Base-by-base conservation (phyloP, 2,888 invertebrate species). In the Metopia argyrocephala region DNA sequence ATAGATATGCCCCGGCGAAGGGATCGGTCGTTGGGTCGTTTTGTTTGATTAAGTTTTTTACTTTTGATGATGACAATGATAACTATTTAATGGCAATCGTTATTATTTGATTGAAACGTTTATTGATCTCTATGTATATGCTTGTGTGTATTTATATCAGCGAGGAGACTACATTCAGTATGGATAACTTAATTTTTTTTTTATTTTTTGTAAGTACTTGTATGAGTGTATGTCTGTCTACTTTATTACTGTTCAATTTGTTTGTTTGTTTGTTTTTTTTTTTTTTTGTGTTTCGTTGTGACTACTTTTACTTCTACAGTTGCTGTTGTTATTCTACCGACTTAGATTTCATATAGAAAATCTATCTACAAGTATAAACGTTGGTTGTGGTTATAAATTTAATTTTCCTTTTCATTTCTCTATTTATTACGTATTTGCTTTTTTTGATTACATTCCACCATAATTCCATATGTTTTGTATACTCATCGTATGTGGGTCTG, bases 221-320 rank as follows among this genome's bases (percentile, higher is more conserved):
- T 38, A 4, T 12, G 15, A 9, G 15, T 38, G 38, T 12, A 15
- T 6, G 38, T 15, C 12, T 38, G 9, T 38, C 38, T 15, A 3
- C 15, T 38, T 56, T 52, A 50, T 50, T 70, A 31, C 70, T 61
- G 70, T 20, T 38, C 18, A 59, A 31, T 69, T 28, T 28, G 38
- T 2, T 31, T 15, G 9, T 38, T 38, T 4, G 38, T 68, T 68
- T n/a, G n/a, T n/a, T n/a, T n/a, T n/a, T n/a, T n/a, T n/a, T n/a
- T n/a, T n/a, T n/a, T n/a, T n/a, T n/a, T n/a, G n/a, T n/a, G n/a
- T n/a, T n/a, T n/a, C n/a, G n/a, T n/a, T n/a, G n/a, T n/a, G 48
- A 62, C 48, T 31, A 73, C 71, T 68, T 73, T 78, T 56, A 68
- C 66, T 73, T 50, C 57, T 25, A 56, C 78, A 61, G 78, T 73